phyloP scores from a whole-genome alignment of 1,140 invertebrate species.

The Meteorus sp. region DNA sequence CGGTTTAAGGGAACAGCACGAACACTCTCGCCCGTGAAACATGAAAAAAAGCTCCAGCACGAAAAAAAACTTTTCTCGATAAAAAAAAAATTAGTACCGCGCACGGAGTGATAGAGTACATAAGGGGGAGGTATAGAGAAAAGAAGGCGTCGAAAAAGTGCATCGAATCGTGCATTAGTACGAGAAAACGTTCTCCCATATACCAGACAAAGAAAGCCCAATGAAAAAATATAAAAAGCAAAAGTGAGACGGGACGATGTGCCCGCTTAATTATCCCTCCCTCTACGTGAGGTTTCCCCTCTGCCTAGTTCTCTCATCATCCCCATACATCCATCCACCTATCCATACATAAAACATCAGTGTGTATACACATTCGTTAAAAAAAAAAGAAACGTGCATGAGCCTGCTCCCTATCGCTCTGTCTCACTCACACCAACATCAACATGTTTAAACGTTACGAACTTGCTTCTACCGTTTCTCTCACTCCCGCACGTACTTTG shows the following conservation, averaged over 20 bases:
- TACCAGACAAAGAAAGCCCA: too few relatives aligned
- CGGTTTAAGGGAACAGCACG: too few relatives aligned
- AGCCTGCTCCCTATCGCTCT: too few relatives aligned
- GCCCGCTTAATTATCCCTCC: constrained; percentile 56
- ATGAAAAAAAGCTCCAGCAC: too few relatives aligned
- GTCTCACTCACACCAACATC: too few relatives aligned
- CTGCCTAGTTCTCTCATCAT: too few relatives aligned
- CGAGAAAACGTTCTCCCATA: constrained; percentile 11
- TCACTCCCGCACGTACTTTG: constrained; percentile 18
- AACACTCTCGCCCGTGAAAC: too few relatives aligned
- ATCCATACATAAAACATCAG: too few relatives aligned
- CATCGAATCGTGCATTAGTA: constrained; percentile 8
- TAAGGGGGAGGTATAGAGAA: neutral
- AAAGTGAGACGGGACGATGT: constrained; percentile 35
- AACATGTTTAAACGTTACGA: constrained; percentile 35
- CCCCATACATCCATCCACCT: too few relatives aligned
- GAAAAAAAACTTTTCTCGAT: neutral
- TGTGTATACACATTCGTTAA: too few relatives aligned
- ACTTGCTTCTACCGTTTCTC: constrained; percentile 28
- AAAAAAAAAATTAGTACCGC: neutral
- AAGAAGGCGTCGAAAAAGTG: constrained; percentile 9
- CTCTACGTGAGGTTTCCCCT: constrained; percentile 28
- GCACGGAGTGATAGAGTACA: neutral
- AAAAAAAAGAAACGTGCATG: too few relatives aligned
- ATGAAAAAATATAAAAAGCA: constrained; percentile 17